A percentile compares a stretch with the other conserved stretches of the same genome.
Evolutionary conservation across 2,797 vertebrate genomes (phyloP).

Genomic region (Microctenopoma lineatum): DNA sequence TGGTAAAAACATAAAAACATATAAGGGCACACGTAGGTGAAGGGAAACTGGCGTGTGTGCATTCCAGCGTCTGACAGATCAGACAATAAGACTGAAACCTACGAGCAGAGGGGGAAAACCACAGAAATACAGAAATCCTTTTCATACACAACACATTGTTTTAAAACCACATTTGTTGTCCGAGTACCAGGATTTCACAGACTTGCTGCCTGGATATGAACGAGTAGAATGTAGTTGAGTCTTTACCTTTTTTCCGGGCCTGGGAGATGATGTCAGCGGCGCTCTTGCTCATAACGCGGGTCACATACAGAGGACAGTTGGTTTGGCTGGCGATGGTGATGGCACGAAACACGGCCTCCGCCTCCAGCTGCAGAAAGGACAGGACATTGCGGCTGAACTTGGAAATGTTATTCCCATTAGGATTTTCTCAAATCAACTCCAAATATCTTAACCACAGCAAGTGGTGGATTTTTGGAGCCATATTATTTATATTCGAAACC

Average conservation of each 20-base stretch:
- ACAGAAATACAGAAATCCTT: neutral
- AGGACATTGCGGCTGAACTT: conserved; percentile 32
- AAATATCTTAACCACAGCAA: conserved; percentile 36
- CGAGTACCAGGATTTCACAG: neutral
- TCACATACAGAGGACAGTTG: conserved; percentile 97
- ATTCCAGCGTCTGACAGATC: conserved; percentile 13
- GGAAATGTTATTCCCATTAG: conserved; percentile 39
- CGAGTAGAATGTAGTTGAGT: no score
- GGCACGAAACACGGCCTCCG: conserved; percentile 96
- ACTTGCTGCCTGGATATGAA: neutral
- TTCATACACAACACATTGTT: neutral
- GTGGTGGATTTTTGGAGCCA: conserved; percentile 22
- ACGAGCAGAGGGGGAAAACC: conserved; percentile 3
- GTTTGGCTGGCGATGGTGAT: conserved; percentile 98
- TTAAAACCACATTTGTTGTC: neutral
- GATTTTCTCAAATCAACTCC: conserved; percentile 37
- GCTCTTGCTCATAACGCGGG: conserved; percentile 98
- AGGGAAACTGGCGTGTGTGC: neutral
- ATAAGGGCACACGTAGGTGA: conserved; percentile 19
- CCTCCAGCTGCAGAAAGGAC: conserved; percentile 87
- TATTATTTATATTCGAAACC: conserved; percentile 38
- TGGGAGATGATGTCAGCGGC: conserved; percentile 98
- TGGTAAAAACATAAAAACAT: conserved; percentile 16
- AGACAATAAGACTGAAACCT: neutral
- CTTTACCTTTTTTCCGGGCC: conserved; percentile 94